Conservation (phyloP, 2,113 vertebrate species). For the Potamarius usumacintae region DNA sequence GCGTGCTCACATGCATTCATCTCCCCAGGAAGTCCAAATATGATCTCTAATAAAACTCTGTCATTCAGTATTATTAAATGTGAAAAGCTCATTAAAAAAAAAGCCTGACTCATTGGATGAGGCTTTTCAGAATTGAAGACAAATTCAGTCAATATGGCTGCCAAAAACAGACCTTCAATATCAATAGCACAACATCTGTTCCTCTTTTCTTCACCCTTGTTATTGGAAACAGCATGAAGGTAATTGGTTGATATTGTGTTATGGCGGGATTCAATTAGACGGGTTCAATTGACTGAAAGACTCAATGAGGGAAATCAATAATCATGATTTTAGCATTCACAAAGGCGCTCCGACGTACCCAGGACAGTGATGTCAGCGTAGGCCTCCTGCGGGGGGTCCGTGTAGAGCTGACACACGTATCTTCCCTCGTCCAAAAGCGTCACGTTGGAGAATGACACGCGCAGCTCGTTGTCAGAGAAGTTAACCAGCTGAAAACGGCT, state of each 20-base stretch:
- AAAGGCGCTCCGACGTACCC: conserved; percentile 75
- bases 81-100: conserved; percentile 70
- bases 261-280: conserved; percentile 68
- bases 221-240: conserved; percentile 66
- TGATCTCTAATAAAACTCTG: conserved; percentile 68
- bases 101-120: conserved; percentile 64
- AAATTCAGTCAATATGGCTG: conserved; percentile 75
- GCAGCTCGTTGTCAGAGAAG: conserved; percentile 98
- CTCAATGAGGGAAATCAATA: conserved; percentile 53
- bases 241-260: conserved; percentile 79
- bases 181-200: conserved; percentile 74
- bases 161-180: conserved; percentile 64
- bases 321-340: conserved; percentile 42
- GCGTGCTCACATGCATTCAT: conserved; percentile 74
- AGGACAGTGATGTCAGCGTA: conserved; percentile 94
- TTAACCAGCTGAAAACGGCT: conserved; percentile 99
- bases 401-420: conserved; percentile 99
- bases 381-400: conserved; percentile 94
- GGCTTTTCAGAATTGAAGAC: conserved; percentile 73
- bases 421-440: conserved; percentile 93
- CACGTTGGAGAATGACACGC: conserved; percentile 96
- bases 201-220: conserved; percentile 66
- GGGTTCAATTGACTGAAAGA: conserved; percentile 61
- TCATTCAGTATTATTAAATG: conserved; percentile 68
- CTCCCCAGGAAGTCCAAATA: conserved; percentile 74